phyloP scores from a whole-genome alignment of 2,113 vertebrate species.

The Xiphophorus couchianus region DNA sequence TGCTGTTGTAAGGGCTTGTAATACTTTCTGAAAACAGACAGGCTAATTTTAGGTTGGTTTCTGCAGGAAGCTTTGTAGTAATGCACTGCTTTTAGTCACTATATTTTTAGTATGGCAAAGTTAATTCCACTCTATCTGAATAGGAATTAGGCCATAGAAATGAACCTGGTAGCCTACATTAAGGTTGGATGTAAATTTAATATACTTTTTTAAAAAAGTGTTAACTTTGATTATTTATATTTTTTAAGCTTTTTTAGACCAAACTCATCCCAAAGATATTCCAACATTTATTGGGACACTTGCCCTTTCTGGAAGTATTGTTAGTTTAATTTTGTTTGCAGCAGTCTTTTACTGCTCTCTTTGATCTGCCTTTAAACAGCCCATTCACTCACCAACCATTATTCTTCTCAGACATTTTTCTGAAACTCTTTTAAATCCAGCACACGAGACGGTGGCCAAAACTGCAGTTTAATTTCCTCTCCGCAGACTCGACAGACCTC shows the following conservation, averaged over 20 bases:
- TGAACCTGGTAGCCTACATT: conserved; percentile 10
- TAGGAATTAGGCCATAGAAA: conserved; percentile 32
- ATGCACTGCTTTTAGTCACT: conserved; percentile 2
- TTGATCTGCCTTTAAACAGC: conserved; percentile 22
- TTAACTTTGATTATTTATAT: background rate
- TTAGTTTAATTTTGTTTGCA: conserved; percentile 29
- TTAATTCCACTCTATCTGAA: conserved; percentile 11
- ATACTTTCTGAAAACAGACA: conserved; percentile 43
- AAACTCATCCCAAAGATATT: background rate
- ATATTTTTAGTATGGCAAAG: conserved; percentile 12
- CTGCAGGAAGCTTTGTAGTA: conserved; percentile 26
- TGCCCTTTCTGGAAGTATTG: conserved; percentile 1
- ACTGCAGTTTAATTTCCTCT: conserved; percentile 14
- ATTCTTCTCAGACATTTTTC: conserved; percentile 20
- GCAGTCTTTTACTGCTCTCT: conserved; percentile 12
- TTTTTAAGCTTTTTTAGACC: background rate
- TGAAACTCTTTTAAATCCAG: conserved; percentile 11
- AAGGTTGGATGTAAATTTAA: background rate
- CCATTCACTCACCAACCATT: conserved; percentile 23
- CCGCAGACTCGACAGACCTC: background rate
- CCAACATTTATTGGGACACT: conserved; percentile 4
- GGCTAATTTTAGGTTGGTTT: conserved; percentile 62
- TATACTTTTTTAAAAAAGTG: background rate
- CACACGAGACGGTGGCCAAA: conserved; percentile 11
- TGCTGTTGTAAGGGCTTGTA: conserved; percentile 59